These are phyloP conservation scores for Rostratula benghalensis DNA, from an alignment of 2,113 vertebrate genomes.

Conservation along the genomic window DNA sequence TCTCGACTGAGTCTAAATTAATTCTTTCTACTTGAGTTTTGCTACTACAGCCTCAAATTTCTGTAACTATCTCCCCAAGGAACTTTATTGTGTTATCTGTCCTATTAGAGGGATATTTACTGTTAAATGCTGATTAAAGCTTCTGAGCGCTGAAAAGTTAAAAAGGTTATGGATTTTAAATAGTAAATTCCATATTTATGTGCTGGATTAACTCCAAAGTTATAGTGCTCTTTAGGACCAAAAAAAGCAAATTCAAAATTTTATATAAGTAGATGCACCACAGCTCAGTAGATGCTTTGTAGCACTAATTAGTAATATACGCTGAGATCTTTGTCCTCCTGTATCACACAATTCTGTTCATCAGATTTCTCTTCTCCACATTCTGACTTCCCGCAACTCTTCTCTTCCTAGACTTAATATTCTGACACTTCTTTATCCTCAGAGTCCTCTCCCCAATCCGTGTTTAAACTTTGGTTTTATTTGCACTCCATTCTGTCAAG, in stretches of 20 bases:
- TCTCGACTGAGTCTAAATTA: slow-evolving; percentile 3
- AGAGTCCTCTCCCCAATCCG: background rate
- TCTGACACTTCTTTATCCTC: background rate
- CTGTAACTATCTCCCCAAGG: background rate
- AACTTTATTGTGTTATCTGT: slow-evolving; percentile 13
- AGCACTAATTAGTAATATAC: background rate
- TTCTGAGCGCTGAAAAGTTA: background rate
- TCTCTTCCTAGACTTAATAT: background rate
- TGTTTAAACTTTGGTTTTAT: background rate
- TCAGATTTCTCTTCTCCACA: background rate
- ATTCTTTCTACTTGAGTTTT: slow-evolving; percentile 24
- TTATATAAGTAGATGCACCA: background rate
- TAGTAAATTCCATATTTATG: background rate
- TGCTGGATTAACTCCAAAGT: background rate
- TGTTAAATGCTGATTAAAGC: background rate
- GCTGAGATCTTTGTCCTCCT: background rate
- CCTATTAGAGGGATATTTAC: background rate
- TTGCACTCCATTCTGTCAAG: background rate
- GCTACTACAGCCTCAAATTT: background rate
- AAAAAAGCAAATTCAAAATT: background rate
- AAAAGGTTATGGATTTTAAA: background rate
- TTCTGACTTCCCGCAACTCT: background rate
- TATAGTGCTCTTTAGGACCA: background rate
- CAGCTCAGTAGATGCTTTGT: background rate
- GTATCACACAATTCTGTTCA: background rate